Evolutionary conservation across 1,140 invertebrate genomes (phyloP).

Genomic region (Sinonovacula constricta): DNA sequence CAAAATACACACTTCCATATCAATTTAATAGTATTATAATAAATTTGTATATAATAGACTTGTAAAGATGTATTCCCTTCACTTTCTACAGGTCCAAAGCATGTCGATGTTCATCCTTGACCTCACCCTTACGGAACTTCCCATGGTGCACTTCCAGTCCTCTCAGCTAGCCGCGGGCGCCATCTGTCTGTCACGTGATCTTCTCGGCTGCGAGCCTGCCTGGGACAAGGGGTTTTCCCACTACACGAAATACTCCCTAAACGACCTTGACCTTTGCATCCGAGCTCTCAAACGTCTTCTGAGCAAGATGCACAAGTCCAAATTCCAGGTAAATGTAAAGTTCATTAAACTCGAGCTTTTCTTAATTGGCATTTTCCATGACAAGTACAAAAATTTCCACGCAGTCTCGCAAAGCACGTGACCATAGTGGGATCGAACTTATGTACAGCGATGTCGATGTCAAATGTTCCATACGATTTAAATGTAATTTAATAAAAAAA

Average conservation of each 20-base stretch:
- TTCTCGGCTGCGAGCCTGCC: conserved; percentile 37
- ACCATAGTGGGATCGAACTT: neutral
- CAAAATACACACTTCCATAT: no score
- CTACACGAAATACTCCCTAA: conserved; percentile 62
- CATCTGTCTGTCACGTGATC: conserved; percentile 56
- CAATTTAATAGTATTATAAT: no score
- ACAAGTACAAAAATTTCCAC: no score
- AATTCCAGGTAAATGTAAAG: conserved; percentile 56
- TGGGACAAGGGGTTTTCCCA: conserved; percentile 59
- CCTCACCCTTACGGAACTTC: conserved; percentile 56
- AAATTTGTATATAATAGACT: no score
- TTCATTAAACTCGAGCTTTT: neutral
- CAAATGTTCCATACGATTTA: no score
- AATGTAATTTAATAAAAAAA: neutral
- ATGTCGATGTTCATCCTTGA: conserved; percentile 63
- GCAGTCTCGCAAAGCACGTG: neutral
- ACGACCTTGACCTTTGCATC: conserved; percentile 53
- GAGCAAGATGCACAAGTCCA: conserved; percentile 47
- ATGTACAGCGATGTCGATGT: neutral
- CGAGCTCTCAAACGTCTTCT: conserved; percentile 45
- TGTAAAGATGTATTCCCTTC: no score
- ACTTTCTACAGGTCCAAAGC: conserved; percentile 61
- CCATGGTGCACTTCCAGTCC: conserved; percentile 51
- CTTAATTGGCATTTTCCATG: no score
- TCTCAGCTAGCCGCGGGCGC: conserved; percentile 63